A percentile compares a stretch with the other conserved stretches of the same genome.
Evolutionary conservation across 2,113 vertebrate species (phyloP).

Genomic region (Potamarius usumacintae): DNA sequence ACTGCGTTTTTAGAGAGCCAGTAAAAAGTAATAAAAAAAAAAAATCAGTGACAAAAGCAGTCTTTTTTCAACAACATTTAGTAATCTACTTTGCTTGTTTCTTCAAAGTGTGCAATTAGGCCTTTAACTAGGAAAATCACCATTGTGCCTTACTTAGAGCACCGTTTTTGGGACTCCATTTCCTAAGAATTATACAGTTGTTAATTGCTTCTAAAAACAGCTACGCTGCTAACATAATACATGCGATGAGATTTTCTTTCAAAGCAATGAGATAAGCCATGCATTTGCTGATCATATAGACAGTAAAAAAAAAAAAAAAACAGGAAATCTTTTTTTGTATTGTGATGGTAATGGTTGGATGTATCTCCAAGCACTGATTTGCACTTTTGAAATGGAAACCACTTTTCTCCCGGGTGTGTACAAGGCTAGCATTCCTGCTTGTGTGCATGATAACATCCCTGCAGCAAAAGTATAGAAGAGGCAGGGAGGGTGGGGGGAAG

Average conservation of each 20-base stretch:
- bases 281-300: background rate
- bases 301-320: background rate
- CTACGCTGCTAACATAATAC: background rate
- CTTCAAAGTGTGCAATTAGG: background rate
- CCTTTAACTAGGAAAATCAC: background rate
- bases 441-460: background rate
- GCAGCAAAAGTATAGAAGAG: background rate
- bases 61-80: background rate
- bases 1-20: background rate
- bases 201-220: conserved; percentile 35
- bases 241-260: conserved; percentile 2
- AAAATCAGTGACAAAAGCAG: background rate
- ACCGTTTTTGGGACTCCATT: background rate
- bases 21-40: background rate
- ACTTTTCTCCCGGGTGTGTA: background rate
- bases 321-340: background rate
- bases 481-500: background rate
- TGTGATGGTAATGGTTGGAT: background rate
- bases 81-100: conserved; percentile 1
- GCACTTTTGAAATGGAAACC: conserved; percentile 7
- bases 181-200: background rate
- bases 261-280: background rate
- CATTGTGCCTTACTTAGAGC: background rate
- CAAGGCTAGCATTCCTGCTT: background rate
- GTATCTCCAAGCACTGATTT: background rate